Conservation (phyloP, 2,797 vertebrate genomes). For the Sebastes nivosus region DNA sequence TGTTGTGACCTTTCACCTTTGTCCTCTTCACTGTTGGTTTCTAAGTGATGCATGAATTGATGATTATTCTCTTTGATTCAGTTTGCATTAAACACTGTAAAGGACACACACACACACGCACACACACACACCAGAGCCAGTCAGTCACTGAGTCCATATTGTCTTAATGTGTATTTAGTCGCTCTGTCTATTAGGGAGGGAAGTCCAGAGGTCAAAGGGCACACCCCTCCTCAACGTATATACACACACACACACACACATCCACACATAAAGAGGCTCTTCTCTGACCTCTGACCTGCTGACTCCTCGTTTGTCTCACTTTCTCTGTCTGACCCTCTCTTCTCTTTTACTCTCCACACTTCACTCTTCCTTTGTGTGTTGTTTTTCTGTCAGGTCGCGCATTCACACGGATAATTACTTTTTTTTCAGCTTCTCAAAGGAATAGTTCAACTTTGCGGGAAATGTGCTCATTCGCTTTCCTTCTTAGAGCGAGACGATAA, state of each 20-base stretch:
- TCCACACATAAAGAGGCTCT: constrained; percentile 22
- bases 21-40: not conserved
- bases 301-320: constrained; percentile 60
- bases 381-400: constrained; percentile 5
- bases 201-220: constrained; percentile 46
- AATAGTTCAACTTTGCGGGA: not conserved
- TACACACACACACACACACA: constrained; percentile 12
- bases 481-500: not conserved
- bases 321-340: constrained; percentile 47
- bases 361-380: constrained; percentile 22
- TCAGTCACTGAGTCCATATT: constrained; percentile 35
- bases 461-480: not conserved
- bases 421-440: not conserved
- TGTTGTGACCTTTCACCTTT: not conserved
- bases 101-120: not conserved
- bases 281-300: constrained; percentile 55
- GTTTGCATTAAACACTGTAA: not conserved
- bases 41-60: not conserved
- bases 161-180: constrained; percentile 56
- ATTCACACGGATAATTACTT: constrained; percentile 3
- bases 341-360: constrained; percentile 28
- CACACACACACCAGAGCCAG: not conserved
- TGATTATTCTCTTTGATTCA: not conserved
- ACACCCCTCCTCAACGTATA: constrained; percentile 11
- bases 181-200: constrained; percentile 45